Evolutionary conservation across 2,113 vertebrate genomes (phyloP).

Genomic region (Zootoca vivipara): DNA sequence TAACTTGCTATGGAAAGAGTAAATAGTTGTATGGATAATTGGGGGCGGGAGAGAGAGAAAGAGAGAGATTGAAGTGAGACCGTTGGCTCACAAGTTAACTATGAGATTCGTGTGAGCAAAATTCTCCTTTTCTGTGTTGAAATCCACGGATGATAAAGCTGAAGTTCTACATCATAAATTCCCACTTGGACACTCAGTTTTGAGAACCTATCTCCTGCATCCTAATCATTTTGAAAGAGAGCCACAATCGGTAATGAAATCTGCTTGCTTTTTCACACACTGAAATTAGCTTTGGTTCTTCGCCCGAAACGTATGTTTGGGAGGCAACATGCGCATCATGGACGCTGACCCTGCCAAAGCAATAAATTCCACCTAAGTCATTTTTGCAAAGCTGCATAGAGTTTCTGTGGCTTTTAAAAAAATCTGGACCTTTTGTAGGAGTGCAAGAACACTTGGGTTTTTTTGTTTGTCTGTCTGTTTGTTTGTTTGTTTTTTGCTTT

Average conservation of each 20-base stretch:
- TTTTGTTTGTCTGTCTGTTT: conserved; percentile 35
- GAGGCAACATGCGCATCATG: conserved; percentile 70
- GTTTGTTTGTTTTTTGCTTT: too few relatives aligned
- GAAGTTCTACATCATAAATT: conserved; percentile 81
- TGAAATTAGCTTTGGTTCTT: conserved; percentile 83
- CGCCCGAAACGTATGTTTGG: conserved; percentile 76
- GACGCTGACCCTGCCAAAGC: conserved; percentile 71
- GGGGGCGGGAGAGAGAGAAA: conserved; percentile 1
- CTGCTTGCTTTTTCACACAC: conserved; percentile 79
- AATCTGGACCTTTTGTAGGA: conserved; percentile 61
- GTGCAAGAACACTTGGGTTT: conserved; percentile 52
- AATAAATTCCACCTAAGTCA: conserved; percentile 63
- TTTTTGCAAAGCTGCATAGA: conserved; percentile 63
- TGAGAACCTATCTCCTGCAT: conserved; percentile 73
- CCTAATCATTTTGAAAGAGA: conserved; percentile 78
- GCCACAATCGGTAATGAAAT: conserved; percentile 82
- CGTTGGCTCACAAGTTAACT: conserved; percentile 67
- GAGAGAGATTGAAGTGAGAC: conserved; percentile 36
- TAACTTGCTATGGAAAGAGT: conserved; percentile 66
- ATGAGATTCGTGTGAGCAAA: conserved; percentile 60
- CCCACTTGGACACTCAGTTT: conserved; percentile 75
- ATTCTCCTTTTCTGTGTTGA: conserved; percentile 61
- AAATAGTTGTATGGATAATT: conserved; percentile 72
- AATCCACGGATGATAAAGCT: conserved; percentile 71
- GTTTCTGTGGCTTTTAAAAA: conserved; percentile 66